These are phyloP conservation scores for Halesus radiatus DNA, from an alignment of 1,140 invertebrate species.

Conservation along the genomic window DNA sequence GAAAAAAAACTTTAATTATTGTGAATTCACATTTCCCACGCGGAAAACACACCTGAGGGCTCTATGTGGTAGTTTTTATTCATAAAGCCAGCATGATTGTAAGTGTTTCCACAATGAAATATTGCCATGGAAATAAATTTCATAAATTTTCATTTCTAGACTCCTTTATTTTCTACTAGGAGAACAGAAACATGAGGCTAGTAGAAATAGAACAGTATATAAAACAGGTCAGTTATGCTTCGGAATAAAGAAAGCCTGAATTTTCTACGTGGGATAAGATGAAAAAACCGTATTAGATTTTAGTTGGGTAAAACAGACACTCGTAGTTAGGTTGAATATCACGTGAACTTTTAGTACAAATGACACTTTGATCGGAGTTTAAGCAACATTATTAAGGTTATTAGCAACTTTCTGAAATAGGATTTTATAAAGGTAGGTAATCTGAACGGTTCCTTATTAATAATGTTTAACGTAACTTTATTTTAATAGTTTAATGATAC, in stretches of 20 bases:
- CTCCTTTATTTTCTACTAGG: neutral
- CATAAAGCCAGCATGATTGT: neutral
- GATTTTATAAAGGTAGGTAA: no score
- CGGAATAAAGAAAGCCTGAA: slow-evolving; percentile 14
- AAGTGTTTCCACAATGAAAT: neutral
- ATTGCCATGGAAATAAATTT: neutral
- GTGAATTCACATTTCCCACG: no score
- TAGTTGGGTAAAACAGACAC: neutral
- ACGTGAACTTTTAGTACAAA: no score
- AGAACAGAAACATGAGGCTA: neutral
- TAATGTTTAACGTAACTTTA: no score
- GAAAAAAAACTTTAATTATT: no score
- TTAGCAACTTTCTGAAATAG: no score
- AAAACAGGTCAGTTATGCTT: neutral
- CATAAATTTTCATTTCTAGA: neutral
- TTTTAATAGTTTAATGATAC: no score
- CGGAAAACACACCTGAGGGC: no score
- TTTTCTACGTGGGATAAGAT: slow-evolving; percentile 16
- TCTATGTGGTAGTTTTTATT: neutral
- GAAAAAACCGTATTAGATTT: neutral
- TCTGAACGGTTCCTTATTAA: no score
- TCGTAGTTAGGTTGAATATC: neutral
- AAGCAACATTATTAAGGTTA: no score
- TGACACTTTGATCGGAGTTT: no score
- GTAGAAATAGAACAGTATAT: neutral